These are phyloP conservation scores for Drosophila subsilvestris DNA, from an alignment of 2,888 invertebrate species.

Conservation along the genomic window DNA sequence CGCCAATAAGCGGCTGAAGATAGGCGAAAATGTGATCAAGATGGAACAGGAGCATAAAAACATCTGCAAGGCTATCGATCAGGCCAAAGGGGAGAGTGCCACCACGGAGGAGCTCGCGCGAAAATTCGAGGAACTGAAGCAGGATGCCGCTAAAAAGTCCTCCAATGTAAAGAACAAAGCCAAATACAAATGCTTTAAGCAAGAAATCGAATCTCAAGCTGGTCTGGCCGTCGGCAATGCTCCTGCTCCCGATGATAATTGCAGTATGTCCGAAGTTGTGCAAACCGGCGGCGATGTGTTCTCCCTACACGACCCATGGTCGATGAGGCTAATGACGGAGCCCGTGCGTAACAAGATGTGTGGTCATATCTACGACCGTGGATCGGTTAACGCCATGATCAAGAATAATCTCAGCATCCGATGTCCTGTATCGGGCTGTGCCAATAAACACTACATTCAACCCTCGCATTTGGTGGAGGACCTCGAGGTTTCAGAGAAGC, in stretches of 20 bases:
- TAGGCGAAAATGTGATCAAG: neutral
- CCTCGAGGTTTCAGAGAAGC: neutral
- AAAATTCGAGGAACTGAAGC: neutral
- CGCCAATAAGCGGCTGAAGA: neutral
- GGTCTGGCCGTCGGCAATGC: neutral
- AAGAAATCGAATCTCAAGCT: neutral
- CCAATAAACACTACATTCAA: slow-evolving; percentile 29
- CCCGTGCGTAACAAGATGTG: slow-evolving; percentile 54
- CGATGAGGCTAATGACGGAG: slow-evolving; percentile 46
- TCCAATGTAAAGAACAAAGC: slow-evolving; percentile 24
- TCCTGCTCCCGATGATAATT: neutral
- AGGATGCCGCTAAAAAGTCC: slow-evolving; percentile 16
- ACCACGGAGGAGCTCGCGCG: slow-evolving; percentile 14
- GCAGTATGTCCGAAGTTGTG: neutral
- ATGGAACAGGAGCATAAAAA: neutral
- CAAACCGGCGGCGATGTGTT: slow-evolving; percentile 3
- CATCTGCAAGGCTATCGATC: neutral
- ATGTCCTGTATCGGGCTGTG: slow-evolving; percentile 57
- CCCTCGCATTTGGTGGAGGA: slow-evolving; percentile 33
- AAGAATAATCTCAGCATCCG: slow-evolving; percentile 20
- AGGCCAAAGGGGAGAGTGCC: slow-evolving; percentile 1
- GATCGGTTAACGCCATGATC: slow-evolving; percentile 38
- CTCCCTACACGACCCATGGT: slow-evolving; percentile 58
- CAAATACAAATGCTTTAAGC: slow-evolving; percentile 39
- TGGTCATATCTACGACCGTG: slow-evolving; percentile 57